These are phyloP conservation scores for Barnardius zonarius DNA, from an alignment of 2,113 vertebrate genomes.

Conservation along the genomic window DNA sequence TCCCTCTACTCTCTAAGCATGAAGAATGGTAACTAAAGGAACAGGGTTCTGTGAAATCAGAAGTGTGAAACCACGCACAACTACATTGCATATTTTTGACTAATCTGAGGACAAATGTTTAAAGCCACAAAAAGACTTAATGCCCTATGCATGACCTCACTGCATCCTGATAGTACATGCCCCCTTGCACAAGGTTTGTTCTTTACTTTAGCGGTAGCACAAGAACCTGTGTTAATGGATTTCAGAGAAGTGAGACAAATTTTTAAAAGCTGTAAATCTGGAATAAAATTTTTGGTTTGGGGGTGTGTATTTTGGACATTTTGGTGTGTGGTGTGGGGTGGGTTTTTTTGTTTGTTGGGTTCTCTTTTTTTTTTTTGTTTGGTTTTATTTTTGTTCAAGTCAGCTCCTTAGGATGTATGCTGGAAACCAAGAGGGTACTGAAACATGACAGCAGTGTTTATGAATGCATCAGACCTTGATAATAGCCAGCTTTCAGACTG, in stretches of 20 bases:
- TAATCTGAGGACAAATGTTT: neutral
- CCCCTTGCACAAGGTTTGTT: fast-evolving
- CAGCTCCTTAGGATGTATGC: neutral
- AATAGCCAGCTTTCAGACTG: neutral
- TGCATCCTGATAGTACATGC: neutral
- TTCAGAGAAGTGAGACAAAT: neutral
- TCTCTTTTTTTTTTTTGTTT: neutral
- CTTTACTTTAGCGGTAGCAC: neutral
- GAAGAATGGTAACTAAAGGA: neutral
- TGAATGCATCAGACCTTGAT: neutral
- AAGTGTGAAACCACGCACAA: neutral
- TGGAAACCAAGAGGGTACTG: neutral
- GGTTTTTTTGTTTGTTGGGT: neutral
- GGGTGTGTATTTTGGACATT: neutral
- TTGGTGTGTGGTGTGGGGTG: neutral
- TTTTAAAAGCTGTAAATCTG: neutral
- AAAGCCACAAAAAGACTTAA: neutral
- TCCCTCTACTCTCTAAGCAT: fast-evolving
- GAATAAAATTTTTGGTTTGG: neutral
- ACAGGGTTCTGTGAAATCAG: neutral
- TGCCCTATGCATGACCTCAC: neutral
- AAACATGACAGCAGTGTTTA: neutral
- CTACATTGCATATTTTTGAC: neutral
- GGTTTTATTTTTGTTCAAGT: neutral
- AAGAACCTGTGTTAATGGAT: neutral